These are phyloP conservation scores for Delphinapterus leucas DNA, from an alignment of 2,113 vertebrate species.

Conservation along the genomic window DNA sequence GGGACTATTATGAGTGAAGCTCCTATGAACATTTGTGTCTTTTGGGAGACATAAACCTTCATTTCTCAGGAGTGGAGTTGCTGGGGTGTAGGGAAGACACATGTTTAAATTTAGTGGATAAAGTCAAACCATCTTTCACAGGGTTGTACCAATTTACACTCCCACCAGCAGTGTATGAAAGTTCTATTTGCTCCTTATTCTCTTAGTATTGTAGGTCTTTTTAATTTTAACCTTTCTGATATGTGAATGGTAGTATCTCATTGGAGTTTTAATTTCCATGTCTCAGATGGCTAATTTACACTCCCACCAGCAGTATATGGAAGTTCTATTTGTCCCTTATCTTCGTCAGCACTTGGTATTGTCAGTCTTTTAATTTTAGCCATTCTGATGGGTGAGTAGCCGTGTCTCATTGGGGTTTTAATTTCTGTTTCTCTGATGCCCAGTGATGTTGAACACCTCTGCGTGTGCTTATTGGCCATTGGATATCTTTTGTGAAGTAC, in stretches of 20 bases:
- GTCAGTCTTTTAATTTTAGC: not conserved
- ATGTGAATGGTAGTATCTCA: not conserved
- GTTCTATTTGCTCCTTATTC: not conserved
- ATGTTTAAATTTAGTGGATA: not conserved
- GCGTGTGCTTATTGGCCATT: not conserved
- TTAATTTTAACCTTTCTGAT: not conserved
- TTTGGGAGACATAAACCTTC: not conserved
- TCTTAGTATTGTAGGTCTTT: not conserved
- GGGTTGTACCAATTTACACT: too few relatives aligned
- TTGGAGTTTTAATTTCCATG: not conserved
- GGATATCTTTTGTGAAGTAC: not conserved
- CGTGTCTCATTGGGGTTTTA: not conserved
- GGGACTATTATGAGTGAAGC: not conserved
- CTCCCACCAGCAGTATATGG: too few relatives aligned
- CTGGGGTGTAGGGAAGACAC: not conserved
- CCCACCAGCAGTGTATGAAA: too few relatives aligned
- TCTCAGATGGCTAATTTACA: not conserved
- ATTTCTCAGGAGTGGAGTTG: not conserved
- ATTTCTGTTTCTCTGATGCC: not conserved
- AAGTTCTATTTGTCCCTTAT: not conserved
- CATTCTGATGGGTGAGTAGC: not conserved
- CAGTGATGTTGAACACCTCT: not conserved
- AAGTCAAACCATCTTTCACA: not conserved
- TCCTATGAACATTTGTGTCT: fast-evolving
- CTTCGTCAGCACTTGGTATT: not conserved